A percentile compares a stretch with the other conserved stretches of the same genome.
These are phyloP conservation scores for Plecturocebus donacophilus DNA, from an alignment of 2,113 vertebrate genomes.

Conservation along the genomic window DNA sequence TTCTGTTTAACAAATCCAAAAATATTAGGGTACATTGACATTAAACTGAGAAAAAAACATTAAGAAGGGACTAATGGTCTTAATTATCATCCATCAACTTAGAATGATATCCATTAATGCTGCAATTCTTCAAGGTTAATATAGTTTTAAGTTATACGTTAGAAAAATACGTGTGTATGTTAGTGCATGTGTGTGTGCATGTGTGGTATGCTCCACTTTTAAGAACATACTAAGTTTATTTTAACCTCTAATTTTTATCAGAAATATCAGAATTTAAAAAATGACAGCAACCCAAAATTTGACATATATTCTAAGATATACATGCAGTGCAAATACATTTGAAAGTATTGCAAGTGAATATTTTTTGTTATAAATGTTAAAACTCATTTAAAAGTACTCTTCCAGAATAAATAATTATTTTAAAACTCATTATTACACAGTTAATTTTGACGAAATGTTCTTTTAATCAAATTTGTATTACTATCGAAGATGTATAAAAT, in stretches of 20 bases:
- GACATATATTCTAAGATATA: background rate
- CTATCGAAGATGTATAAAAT: background rate
- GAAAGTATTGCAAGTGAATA: background rate
- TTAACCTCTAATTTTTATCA: background rate
- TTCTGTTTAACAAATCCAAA: background rate
- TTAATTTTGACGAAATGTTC: background rate
- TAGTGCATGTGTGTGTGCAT: background rate
- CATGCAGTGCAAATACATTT: background rate
- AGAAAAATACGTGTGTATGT: background rate
- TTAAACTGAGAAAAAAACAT: background rate
- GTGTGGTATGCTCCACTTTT: background rate
- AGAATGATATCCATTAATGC: background rate
- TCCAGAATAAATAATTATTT: background rate
- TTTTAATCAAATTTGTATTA: background rate
- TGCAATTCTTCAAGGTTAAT: background rate
- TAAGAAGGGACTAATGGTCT: background rate
- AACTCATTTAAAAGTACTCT: background rate
- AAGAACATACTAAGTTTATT: background rate
- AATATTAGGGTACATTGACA: background rate
- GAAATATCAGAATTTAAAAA: background rate
- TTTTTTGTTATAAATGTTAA: background rate
- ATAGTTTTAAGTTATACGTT: background rate
- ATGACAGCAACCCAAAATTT: background rate
- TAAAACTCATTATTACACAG: background rate
- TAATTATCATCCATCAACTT: background rate